Conservation (phyloP, 2,888 invertebrate genomes). For the Epirrhoe alternata region DNA sequence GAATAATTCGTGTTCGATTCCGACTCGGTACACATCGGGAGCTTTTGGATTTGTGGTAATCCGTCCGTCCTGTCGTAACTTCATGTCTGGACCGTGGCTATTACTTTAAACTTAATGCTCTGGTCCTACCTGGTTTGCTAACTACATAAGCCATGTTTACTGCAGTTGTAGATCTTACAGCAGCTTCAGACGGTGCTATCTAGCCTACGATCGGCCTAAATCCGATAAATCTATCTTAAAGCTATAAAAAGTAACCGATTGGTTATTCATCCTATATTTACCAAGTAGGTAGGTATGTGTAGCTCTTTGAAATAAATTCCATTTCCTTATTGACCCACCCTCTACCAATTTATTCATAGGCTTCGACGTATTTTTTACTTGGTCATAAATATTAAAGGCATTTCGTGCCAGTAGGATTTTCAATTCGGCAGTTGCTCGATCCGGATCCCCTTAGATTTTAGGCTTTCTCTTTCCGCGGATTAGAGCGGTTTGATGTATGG, state of each 20-base stretch:
- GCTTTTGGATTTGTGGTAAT: constrained; percentile 31
- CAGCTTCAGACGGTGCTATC: not conserved
- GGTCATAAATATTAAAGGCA: constrained; percentile 80
- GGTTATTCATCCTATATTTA: not conserved
- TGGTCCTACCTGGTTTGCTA: constrained; percentile 3
- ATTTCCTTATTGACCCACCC: constrained; percentile 34
- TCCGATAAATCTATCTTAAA: not conserved
- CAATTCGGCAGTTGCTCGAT: constrained; percentile 70
- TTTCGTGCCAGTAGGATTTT: constrained; percentile 74
- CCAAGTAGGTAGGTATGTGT: not conserved
- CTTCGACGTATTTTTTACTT: constrained; percentile 70
- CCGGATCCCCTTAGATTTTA: constrained; percentile 78
- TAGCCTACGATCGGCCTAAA: not conserved
- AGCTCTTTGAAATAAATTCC: constrained; percentile 31
- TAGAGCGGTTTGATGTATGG: constrained; percentile 80
- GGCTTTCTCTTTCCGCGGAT: constrained; percentile 79
- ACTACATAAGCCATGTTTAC: constrained; percentile 12
- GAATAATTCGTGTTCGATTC: constrained; percentile 45
- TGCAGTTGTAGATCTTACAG: constrained; percentile 9
- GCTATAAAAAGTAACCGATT: not conserved
- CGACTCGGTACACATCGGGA: constrained; percentile 17
- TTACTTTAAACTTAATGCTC: constrained; percentile 12
- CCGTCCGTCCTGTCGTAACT: constrained; percentile 14
- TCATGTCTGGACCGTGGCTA: constrained; percentile 12
- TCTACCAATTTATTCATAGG: constrained; percentile 71